phyloP scores from a whole-genome alignment of 1,140 invertebrate species.

The Delia radicum region DNA sequence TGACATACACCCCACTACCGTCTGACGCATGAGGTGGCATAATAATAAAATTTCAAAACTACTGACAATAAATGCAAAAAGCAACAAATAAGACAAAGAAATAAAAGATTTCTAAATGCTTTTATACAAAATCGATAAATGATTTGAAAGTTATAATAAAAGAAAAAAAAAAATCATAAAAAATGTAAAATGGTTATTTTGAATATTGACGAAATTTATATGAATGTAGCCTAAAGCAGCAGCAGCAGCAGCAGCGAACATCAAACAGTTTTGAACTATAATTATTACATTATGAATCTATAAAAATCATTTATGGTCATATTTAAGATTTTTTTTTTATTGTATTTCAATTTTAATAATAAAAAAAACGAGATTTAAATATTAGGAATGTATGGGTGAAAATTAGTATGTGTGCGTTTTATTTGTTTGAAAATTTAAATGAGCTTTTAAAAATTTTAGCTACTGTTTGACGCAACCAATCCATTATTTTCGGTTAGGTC shows the following conservation, averaged over 20 bases:
- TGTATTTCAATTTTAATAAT: too few species aligned
- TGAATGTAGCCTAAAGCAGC: neutral
- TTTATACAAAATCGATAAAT: neutral
- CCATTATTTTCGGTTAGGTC: neutral
- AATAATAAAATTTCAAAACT: neutral
- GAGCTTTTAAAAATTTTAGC: constrained; percentile 24
- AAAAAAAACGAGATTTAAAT: too few species aligned
- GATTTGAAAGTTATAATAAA: neutral
- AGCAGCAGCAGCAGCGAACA: neutral
- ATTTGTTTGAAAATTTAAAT: constrained; percentile 24
- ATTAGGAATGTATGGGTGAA: too few species aligned
- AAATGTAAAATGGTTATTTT: too few species aligned
- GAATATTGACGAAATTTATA: neutral
- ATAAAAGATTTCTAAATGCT: constrained; percentile 5
- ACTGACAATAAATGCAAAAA: neutral
- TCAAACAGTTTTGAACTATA: neutral
- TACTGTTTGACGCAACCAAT: constrained; percentile 25
- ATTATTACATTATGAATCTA: neutral
- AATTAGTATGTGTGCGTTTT: neutral
- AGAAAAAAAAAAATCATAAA: neutral
- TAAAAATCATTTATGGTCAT: neutral
- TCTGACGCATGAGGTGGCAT: neutral
- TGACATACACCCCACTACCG: neutral
- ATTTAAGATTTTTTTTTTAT: neutral
- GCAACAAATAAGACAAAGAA: neutral